These are phyloP conservation scores for Emmelina monodactyla DNA, from an alignment of 2,888 invertebrate species.

Conservation along the genomic window DNA sequence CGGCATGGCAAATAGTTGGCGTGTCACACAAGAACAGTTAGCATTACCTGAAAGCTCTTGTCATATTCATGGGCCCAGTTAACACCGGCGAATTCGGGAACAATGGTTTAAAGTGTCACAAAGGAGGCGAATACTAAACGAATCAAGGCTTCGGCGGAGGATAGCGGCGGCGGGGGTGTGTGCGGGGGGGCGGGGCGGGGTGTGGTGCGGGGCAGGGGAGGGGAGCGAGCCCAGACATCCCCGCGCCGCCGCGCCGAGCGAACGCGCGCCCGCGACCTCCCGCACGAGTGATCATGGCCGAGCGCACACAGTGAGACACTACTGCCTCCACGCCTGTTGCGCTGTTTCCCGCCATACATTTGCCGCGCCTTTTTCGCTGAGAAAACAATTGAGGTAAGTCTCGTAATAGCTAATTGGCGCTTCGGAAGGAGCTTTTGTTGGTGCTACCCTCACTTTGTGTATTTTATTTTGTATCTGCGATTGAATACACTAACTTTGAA, in stretches of 20 bases:
- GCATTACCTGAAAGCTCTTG: slow-evolving; percentile 5
- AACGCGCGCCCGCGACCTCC: slow-evolving; percentile 35
- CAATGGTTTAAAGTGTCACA: slow-evolving; percentile 62
- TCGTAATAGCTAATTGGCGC: no score
- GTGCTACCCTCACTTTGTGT: no score
- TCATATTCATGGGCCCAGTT: slow-evolving; percentile 17
- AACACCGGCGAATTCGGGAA: slow-evolving; percentile 30
- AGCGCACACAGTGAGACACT: not conserved
- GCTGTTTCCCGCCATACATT: no score
- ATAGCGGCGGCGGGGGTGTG: slow-evolving; percentile 20
- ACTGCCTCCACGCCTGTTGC: not conserved
- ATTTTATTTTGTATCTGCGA: no score
- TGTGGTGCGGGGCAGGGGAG: slow-evolving; percentile 22
- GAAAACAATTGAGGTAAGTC: no score
- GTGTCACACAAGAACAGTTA: no score
- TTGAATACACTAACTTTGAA: no score
- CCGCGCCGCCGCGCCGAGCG: slow-evolving; percentile 50
- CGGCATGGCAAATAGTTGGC: no score
- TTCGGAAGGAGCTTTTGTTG: no score
- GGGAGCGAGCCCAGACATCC: slow-evolving; percentile 31
- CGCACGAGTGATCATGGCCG: slow-evolving; percentile 24
- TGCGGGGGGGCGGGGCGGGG: slow-evolving; percentile 17
- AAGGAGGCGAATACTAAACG: slow-evolving; percentile 59
- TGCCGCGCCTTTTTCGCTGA: no score
- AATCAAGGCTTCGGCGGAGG: slow-evolving; percentile 38